Evolutionary conservation across 2,797 vertebrate genomes (phyloP).

Genomic region (Pogoniulus pusillus): DNA sequence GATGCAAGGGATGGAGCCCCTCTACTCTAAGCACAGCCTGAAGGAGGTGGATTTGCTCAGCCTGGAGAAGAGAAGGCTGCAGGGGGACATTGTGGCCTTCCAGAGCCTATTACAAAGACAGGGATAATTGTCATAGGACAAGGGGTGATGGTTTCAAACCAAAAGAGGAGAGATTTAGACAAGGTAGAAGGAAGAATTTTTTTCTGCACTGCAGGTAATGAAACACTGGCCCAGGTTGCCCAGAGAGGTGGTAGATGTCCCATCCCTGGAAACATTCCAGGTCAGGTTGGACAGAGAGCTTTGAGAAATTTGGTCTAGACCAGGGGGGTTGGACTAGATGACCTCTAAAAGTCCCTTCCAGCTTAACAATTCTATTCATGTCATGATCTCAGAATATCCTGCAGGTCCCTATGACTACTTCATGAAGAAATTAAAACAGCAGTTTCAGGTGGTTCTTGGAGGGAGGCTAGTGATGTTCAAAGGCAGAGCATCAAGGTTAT

Average conservation of each 20-base stretch:
- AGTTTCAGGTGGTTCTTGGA: not conserved
- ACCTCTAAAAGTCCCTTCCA: not conserved
- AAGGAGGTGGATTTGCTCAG: too few relatives aligned
- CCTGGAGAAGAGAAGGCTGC: not conserved
- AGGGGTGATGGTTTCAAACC: too few relatives aligned
- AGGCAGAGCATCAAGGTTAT: slow-evolving; percentile 44
- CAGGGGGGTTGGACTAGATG: not conserved
- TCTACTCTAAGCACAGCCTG: not conserved
- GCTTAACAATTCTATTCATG: not conserved
- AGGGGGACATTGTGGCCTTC: not conserved
- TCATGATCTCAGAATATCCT: not conserved
- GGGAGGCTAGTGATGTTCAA: not conserved
- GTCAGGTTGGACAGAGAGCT: too few relatives aligned
- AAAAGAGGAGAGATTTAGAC: too few relatives aligned
- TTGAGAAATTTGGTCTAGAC: too few relatives aligned
- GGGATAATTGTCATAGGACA: too few relatives aligned
- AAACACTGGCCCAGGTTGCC: too few relatives aligned
- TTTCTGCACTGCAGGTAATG: too few relatives aligned
- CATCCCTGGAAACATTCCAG: too few relatives aligned
- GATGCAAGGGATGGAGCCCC: not conserved
- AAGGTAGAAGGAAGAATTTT: too few relatives aligned
- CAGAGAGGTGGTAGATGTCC: too few relatives aligned
- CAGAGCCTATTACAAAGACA: too few relatives aligned
- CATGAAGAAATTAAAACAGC: not conserved
- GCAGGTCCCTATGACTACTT: not conserved